Evolutionary conservation across 2,797 vertebrate genomes (phyloP).

Genomic region (Falco cherrug): DNA sequence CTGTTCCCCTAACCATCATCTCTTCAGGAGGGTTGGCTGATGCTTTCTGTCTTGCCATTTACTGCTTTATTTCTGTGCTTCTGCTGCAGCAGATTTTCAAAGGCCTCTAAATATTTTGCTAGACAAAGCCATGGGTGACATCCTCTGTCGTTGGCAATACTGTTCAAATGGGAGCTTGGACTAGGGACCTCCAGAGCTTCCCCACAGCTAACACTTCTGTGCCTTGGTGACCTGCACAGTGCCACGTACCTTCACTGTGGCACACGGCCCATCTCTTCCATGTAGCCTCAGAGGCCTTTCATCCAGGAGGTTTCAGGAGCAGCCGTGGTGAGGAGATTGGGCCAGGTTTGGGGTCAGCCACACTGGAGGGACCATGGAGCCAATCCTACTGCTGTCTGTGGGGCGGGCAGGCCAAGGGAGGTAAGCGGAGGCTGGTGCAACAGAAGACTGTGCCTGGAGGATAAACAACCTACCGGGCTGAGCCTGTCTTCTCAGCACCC

Average conservation of each 20-base stretch:
- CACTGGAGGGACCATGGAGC: accelerated
- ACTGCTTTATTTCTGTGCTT: not conserved
- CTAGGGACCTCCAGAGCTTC: not conserved
- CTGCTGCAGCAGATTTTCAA: not conserved
- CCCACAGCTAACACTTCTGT: not conserved
- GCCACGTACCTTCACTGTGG: not conserved
- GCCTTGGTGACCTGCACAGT: not conserved
- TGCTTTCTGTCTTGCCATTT: not conserved
- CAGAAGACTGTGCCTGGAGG: not conserved
- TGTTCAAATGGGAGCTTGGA: not conserved
- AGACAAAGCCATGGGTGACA: not conserved
- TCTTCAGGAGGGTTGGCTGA: not conserved
- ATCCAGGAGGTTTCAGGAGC: not conserved
- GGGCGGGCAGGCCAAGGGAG: not conserved
- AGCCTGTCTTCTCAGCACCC: not conserved
- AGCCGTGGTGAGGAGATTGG: not conserved
- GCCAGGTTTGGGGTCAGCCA: not conserved
- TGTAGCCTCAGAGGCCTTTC: not conserved
- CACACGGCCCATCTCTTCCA: not conserved
- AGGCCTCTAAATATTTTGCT: not conserved
- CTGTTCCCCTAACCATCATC: not conserved
- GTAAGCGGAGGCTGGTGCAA: not conserved
- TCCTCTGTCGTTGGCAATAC: not conserved
- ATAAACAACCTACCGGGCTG: not conserved
- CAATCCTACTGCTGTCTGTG: not conserved